Base-by-base conservation (phyloP, 1,140 invertebrate genomes). In the Octopus sinensis region DNA sequence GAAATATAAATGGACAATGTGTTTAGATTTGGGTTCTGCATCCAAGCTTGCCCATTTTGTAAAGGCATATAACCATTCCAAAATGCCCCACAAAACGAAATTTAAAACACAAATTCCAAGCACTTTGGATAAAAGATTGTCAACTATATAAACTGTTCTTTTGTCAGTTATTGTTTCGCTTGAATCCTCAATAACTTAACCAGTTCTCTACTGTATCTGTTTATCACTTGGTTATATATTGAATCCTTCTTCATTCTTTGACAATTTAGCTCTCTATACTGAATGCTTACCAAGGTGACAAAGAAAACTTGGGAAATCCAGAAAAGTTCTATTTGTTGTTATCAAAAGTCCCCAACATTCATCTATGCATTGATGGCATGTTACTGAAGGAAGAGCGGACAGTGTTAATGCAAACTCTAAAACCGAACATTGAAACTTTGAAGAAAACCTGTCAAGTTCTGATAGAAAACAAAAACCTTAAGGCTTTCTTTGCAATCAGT, bases 391-490 rank as follows among this genome's bases (percentile, higher is more conserved):
- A 98, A 90, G 98, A 99, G 90, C 98, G 98, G 91, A 93, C 94
- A 0, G 93, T 95, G 0, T 97, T 96, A 83, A 95, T 98, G 89
- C 95, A 94, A 82, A 96, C 95, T 85, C 91, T 99, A 82, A 96
- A 97, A 95, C 92, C 98, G 23, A 96, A 96, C 84, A 96, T 98
- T 84, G 95, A 95, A 88, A 94, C 95, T 4, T 96, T 98, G 92
- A 94, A 97, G 78, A 93, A 95, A 43, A 96, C 97, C 79, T 96
- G 96, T 77, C 94, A 92, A 56, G 81, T 82, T 80, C 83, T 90
- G 53, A 84, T 90, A 76, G 86, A 89, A 53, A 90, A 86, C 79
- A 84, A 87, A 51, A 87, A 87, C 4, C 83, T 91, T 6, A 90
- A 90, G 84, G 85, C 84, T 4, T 90, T 91, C 80, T 85, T 91